Percentiles rank a stretch among this genome's conserved stretches.
Evolutionary conservation across 2,888 invertebrate species (phyloP).

Genomic region (Agrotis clavis): DNA sequence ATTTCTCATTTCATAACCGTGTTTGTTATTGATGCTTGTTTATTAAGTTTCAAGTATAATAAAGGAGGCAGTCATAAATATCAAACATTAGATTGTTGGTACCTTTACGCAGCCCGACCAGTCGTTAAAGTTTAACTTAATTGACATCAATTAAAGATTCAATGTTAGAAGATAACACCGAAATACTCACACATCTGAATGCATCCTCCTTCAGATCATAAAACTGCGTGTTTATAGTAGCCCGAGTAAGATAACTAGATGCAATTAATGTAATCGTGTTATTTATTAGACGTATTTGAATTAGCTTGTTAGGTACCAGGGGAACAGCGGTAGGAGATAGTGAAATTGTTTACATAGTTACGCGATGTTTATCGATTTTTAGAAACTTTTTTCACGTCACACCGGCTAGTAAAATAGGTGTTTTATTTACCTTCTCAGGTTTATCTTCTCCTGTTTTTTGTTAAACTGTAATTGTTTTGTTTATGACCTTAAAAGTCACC

Average conservation of each 20-base stretch:
- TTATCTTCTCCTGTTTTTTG: neutral
- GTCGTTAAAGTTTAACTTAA: slow-evolving; percentile 59
- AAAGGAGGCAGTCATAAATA: slow-evolving; percentile 29
- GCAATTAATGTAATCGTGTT: slow-evolving; percentile 82
- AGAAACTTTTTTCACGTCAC: slow-evolving; percentile 32
- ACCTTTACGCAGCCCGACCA: slow-evolving; percentile 30
- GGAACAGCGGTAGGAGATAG: slow-evolving; percentile 53
- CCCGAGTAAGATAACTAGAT: slow-evolving; percentile 74
- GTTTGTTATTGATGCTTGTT: slow-evolving; percentile 10
- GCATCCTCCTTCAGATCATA: slow-evolving; percentile 67
- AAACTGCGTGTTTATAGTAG: slow-evolving; percentile 73
- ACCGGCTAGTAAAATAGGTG: slow-evolving; percentile 11
- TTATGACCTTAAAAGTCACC: too few species aligned
- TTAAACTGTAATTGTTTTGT: too few species aligned
- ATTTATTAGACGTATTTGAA: slow-evolving; percentile 73
- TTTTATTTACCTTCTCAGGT: slow-evolving; percentile 16
- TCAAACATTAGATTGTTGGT: slow-evolving; percentile 37
- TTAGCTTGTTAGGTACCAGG: slow-evolving; percentile 63
- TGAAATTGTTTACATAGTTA: slow-evolving; percentile 55
- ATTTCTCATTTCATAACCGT: slow-evolving; percentile 1
- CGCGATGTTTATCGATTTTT: slow-evolving; percentile 44
- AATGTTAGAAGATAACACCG: slow-evolving; percentile 59
- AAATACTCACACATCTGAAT: slow-evolving; percentile 55
- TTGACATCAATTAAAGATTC: slow-evolving; percentile 60
- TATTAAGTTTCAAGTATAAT: slow-evolving; percentile 22